Evolutionary conservation across 2,113 vertebrate genomes (phyloP), one percentile per base, ranked within the genome.

Genomic region (Piaya cayana): DNA sequence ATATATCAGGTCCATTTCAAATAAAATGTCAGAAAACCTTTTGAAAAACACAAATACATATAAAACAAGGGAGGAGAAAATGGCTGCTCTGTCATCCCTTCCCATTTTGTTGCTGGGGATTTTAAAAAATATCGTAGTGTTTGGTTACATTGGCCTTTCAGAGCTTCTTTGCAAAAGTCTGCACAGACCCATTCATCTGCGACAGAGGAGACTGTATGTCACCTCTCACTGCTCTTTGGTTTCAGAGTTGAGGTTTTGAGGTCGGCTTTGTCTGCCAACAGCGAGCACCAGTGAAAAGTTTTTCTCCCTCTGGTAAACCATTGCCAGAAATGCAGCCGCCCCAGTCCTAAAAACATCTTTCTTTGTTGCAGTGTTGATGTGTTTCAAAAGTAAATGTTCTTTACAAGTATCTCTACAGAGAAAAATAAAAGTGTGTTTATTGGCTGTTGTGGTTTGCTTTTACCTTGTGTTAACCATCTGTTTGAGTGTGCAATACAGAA

Each of bases 201-300:
- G 92, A 49, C n/a, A 65, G 85, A 8, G 4, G 32, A 69, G 71
- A 37, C 58, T 29, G 0, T 63, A 75, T 68, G 87, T 59, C 67
- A 80, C 76, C 77, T 86, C 80, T 94, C 58, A 10, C 64, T 2
- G 6, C 4, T 19, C 70, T 2, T 1, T 58, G 63, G 47, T 83
- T 78, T 76, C 59, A 86, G 82, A 88, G 75, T 29, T 92, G 92
- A 59, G 90, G 81, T 92, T 94, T 81, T 94, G 92, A 95, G 91
- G 93, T 90, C 1, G 1, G 42, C 42, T 50, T 70, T 88, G 81
- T 89, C 87, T 94, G 92, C 86, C 95, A 95, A 64, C 42, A 93
- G 71, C 71, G 70, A 76, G 84, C 83, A 88, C 43, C 64, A 82
- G 55, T 37, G 50, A 80, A 82, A 94, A 84, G 64, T 42, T 91